Conservation (phyloP, 2,113 vertebrate species). For the Pholis gunnellus region DNA sequence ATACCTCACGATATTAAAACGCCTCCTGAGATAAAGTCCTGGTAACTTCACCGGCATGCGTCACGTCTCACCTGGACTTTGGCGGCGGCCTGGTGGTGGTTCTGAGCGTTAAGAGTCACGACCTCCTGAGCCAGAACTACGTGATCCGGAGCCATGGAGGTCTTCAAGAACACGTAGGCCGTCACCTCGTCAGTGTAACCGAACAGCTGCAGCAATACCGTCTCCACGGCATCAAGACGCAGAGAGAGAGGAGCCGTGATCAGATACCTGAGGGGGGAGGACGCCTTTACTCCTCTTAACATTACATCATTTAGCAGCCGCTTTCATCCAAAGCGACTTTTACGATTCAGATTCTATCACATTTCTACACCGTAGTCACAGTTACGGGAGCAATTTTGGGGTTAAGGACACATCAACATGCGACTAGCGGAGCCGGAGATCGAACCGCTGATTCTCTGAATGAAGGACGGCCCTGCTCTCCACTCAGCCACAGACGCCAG, state of each 20-base stretch:
- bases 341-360: too few relatives aligned
- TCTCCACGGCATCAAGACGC: conserved; percentile 84
- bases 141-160: conserved; percentile 82
- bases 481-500: too few relatives aligned
- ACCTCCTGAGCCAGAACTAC: conserved; percentile 63
- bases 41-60: neutral
- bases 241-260: conserved; percentile 88
- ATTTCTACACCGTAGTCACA: too few relatives aligned
- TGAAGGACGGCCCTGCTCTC: too few relatives aligned
- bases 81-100: conserved; percentile 84
- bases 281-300: neutral
- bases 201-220: conserved; percentile 89
- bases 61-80: conserved; percentile 82
- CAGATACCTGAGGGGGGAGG: conserved; percentile 84
- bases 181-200: conserved; percentile 81
- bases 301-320: neutral
- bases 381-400: too few relatives aligned
- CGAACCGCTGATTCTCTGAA: too few relatives aligned
- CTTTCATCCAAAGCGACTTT: neutral
- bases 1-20: neutral
- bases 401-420: too few relatives aligned
- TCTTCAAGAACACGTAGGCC: conserved; percentile 84
- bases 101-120: conserved; percentile 80
- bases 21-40: rapidly evolving
- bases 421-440: too few relatives aligned